Base-by-base conservation (phyloP, 1,140 invertebrate genomes). In the Trissolcus basalis region DNA sequence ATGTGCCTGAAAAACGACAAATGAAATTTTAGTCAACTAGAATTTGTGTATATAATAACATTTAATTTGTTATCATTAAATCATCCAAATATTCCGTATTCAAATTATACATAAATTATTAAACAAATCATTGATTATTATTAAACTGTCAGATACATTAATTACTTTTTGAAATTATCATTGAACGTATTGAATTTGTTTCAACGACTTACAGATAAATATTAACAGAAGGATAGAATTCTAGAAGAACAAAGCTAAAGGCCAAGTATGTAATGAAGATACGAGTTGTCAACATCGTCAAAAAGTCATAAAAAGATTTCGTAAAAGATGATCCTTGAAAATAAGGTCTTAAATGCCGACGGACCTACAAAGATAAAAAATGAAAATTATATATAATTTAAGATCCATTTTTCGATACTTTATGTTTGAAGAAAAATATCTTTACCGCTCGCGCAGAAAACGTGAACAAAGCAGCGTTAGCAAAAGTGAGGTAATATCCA, bases 401-500 rank as follows among this genome's bases (percentile, higher is more conserved):
- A 11, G 36, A 11, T n/a, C 9, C n/a, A 39, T 39, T 39, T 9
- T 11, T 11, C 1, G 9, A 11, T 1, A n/a, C 9, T 11, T 39
- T 11, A 4, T 9, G 1, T 39, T 27, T 27, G 9, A 39, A 27
- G 9, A 39, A n/a, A 39, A 65, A 59, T 49, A n/a, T 47, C 19
- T 27, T 27, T 89, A 96, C 95, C 65, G 89, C 89, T 90, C 97
- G 91, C 19, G 95, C 93, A 13, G 94, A 93, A 51, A 94, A 89
- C 2, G 97, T 98, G 81, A 97, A 94, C 1, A 99, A 79, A 0
- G 96, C 96, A 10, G 94, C 96, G 19, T 92, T 93, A 19, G 95
- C 90, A 87, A 99, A 99, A 0, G 96, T 97, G 36, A 99, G 83
- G 86, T 99, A 99, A 89, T 99, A 99, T 10, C 98, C 97, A 5